A percentile compares a stretch with the other conserved stretches of the same genome.
phyloP scores from a whole-genome alignment of 2,888 invertebrate species.

The Heliconius erato region DNA sequence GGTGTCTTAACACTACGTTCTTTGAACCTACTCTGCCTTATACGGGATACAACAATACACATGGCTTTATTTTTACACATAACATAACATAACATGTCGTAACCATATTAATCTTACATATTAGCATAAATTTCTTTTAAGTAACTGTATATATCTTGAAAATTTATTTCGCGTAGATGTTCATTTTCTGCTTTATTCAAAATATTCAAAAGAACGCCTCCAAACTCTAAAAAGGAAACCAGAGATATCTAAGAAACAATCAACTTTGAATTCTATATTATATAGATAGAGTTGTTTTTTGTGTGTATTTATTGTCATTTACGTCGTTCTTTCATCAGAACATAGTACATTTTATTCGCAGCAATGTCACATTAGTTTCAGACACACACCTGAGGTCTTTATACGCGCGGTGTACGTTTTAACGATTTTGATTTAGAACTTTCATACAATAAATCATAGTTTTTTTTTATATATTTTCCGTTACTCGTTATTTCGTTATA shows the following conservation, averaged over 20 bases:
- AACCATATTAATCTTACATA: constrained; percentile 29
- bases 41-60: background rate
- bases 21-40: too few relatives aligned
- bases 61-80: background rate
- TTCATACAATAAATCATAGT: constrained; percentile 33
- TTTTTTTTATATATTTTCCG: constrained; percentile 3
- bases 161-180: constrained; percentile 46
- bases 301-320: background rate
- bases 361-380: constrained; percentile 53
- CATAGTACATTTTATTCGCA: constrained; percentile 50
- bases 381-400: constrained; percentile 51
- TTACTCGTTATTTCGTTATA: constrained; percentile 8
- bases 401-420: constrained; percentile 45
- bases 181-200: constrained; percentile 48
- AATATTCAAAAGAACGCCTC: constrained; percentile 47
- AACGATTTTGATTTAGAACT: constrained; percentile 43
- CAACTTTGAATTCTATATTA: constrained; percentile 14
- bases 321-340: background rate
- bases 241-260: background rate
- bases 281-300: background rate
- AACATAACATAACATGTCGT: background rate
- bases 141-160: constrained; percentile 41
- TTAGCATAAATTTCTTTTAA: constrained; percentile 38
- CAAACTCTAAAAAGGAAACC: background rate
- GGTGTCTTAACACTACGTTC: too few relatives aligned